Evolutionary conservation across 2,888 invertebrate genomes (phyloP).

Genomic region (Chalcosyrphus nemorum): DNA sequence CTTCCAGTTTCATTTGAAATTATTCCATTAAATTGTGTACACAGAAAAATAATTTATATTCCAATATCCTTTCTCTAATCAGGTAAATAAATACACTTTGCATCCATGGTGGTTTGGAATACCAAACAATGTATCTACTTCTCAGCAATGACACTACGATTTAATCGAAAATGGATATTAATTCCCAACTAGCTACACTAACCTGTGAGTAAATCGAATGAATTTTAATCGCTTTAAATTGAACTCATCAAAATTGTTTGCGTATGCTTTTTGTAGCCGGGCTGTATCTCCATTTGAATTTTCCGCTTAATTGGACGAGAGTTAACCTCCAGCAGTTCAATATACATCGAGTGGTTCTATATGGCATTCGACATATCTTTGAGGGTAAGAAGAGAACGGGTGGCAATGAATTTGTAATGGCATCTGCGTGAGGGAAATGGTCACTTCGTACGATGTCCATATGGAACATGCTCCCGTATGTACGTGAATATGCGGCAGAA

Average conservation of each 20-base stretch:
- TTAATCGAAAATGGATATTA: conserved; percentile 67
- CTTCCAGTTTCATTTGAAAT: neutral
- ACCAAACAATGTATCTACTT: neutral
- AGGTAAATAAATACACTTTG: neutral
- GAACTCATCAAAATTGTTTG: conserved; percentile 71
- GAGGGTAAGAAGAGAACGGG: neutral
- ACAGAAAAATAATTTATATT: neutral
- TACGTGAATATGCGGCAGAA: conserved; percentile 35
- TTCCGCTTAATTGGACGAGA: conserved; percentile 62
- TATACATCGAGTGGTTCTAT: neutral
- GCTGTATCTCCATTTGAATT: conserved; percentile 57
- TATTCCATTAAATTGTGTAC: neutral
- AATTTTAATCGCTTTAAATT: conserved; percentile 74
- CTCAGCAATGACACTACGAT: conserved; percentile 27
- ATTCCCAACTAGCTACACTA: conserved; percentile 61
- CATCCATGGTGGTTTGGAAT: neutral
- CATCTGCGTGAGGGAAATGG: conserved; percentile 68
- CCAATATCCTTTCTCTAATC: neutral
- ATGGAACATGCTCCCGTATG: conserved; percentile 33
- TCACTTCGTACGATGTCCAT: conserved; percentile 45
- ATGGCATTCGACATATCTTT: neutral
- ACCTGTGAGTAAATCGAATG: conserved; percentile 69
- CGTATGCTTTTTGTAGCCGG: conserved; percentile 46
- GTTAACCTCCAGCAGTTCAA: conserved; percentile 2
- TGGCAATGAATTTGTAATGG: conserved; percentile 65